These are phyloP conservation scores for Tetramorium simillimum DNA, from an alignment of 1,140 invertebrate genomes.

Conservation along the genomic window DNA sequence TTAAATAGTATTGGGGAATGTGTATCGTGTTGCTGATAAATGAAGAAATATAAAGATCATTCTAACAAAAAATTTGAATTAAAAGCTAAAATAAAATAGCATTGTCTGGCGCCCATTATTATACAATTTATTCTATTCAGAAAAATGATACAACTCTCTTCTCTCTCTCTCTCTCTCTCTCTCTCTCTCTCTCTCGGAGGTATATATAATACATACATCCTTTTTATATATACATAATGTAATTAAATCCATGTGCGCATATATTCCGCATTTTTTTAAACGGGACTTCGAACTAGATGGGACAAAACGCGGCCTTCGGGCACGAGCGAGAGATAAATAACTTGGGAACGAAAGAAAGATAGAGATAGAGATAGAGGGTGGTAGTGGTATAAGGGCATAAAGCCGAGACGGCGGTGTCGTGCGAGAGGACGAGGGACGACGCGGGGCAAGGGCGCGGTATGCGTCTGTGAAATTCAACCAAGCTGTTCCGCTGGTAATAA, in stretches of 20 bases:
- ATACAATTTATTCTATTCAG: neutral
- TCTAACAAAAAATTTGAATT: neutral
- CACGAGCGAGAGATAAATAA: conserved; percentile 27
- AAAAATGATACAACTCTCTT: neutral
- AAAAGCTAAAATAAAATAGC: neutral
- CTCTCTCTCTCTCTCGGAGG: neutral
- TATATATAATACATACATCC: neutral
- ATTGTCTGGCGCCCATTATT: neutral
- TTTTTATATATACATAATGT: conserved; percentile 38
- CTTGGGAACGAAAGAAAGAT: conserved; percentile 58
- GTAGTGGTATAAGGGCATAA: conserved; percentile 50
- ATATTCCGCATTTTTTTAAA: conserved; percentile 42
- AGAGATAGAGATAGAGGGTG: neutral
- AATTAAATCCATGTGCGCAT: conserved; percentile 22
- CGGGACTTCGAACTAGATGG: neutral
- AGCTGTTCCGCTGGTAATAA: conserved; percentile 81
- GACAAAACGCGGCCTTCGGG: conserved; percentile 5
- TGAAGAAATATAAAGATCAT: neutral
- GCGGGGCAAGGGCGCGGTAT: conserved; percentile 64
- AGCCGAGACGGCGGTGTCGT: conserved; percentile 44
- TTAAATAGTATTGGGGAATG: neutral
- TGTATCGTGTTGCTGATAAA: neutral
- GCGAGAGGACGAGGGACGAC: neutral
- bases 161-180: too few relatives aligned
- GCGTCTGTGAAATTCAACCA: conserved; percentile 81